These are phyloP conservation scores for Rhea americana DNA, from an alignment of 2,113 vertebrate species.

Conservation along the genomic window DNA sequence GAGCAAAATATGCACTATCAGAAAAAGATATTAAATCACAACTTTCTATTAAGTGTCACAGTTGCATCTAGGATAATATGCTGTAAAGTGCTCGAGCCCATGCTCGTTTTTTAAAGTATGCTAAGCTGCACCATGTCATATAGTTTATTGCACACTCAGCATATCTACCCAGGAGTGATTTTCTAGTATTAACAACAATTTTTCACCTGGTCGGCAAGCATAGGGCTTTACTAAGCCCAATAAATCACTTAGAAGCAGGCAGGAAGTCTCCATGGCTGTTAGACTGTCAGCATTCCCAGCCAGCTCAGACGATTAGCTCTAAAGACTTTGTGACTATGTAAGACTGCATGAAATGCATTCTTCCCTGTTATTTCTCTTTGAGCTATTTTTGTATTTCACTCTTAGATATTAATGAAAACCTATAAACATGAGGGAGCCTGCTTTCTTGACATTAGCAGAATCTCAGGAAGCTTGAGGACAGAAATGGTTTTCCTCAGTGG, in stretches of 20 bases:
- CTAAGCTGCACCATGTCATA: background rate
- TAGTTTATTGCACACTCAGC: background rate
- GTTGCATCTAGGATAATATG: background rate
- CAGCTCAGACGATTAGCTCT: background rate
- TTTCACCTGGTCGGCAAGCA: background rate
- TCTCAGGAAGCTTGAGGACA: background rate
- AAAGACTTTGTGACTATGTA: background rate
- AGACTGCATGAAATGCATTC: background rate
- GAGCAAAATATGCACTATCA: background rate
- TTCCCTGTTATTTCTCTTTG: background rate
- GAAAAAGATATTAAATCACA: background rate
- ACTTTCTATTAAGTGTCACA: background rate
- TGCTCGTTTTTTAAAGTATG: background rate
- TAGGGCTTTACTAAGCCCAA: background rate
- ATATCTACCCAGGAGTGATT: background rate
- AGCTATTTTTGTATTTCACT: background rate
- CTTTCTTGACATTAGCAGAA: background rate
- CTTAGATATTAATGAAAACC: background rate
- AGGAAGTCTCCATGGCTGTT: background rate
- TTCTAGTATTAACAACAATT: background rate
- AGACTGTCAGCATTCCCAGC: background rate
- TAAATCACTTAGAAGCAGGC: conserved; percentile 3
- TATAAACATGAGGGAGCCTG: background rate
- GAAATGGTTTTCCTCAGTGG: background rate
- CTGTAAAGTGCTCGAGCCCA: background rate